Conservation (phyloP, 2,888 invertebrate species). For the Tromatobia lineatoria region DNA sequence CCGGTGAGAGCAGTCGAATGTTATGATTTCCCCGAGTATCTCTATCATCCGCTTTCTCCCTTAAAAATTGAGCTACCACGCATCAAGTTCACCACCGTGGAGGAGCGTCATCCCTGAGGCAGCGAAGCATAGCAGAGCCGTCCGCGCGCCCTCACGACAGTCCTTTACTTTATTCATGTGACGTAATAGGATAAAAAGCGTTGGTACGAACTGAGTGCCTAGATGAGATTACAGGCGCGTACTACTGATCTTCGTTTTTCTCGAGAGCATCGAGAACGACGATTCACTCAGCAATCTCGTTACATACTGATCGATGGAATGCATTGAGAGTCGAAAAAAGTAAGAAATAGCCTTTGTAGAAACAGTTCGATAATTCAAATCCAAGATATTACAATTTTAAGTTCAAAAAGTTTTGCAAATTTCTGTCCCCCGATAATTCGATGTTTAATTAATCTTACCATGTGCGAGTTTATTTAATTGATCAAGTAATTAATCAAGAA, state of each 20-base stretch:
- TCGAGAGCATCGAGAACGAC: constrained; percentile 25
- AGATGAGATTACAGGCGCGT: constrained; percentile 84
- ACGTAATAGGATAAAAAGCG: constrained; percentile 85
- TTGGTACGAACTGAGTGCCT: constrained; percentile 83
- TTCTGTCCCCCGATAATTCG: not conserved
- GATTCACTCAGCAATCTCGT: constrained; percentile 44
- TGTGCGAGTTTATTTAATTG: too few species aligned
- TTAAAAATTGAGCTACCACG: constrained; percentile 35
- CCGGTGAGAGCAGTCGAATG: not conserved
- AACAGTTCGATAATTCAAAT: not conserved
- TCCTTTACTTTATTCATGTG: constrained; percentile 84
- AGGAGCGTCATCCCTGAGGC: constrained; percentile 45
- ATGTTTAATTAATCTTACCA: too few species aligned
- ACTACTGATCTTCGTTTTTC: constrained; percentile 74
- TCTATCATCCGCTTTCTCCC: not conserved
- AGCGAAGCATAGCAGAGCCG: constrained; percentile 40
- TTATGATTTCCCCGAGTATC: constrained; percentile 19
- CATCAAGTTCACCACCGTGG: constrained; percentile 39
- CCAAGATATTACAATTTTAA: not conserved
- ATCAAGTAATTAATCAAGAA: too few species aligned
- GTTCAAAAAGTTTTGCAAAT: not conserved
- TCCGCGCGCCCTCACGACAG: constrained; percentile 56
- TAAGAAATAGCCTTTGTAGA: not conserved
- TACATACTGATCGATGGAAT: constrained; percentile 45
- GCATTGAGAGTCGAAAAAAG: constrained; percentile 10